Conservation (phyloP, 2,888 invertebrate genomes). For the Drosophila austrosaltans region DNA sequence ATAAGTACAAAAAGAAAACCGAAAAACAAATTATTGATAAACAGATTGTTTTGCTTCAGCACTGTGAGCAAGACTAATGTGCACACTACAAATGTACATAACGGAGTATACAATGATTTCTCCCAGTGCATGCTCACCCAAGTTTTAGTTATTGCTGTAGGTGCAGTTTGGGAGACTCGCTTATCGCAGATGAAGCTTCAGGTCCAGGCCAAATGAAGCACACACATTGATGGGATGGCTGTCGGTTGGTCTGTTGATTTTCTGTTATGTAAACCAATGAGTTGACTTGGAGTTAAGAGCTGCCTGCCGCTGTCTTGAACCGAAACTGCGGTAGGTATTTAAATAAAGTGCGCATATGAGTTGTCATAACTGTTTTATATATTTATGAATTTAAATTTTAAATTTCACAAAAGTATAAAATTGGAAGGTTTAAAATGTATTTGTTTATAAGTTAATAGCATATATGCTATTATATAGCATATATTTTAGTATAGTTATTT, state of each 20-base stretch:
- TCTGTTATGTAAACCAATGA: constrained; percentile 65
- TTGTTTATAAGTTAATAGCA: too few species aligned
- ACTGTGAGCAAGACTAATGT: constrained; percentile 60
- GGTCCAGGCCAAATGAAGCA: constrained; percentile 54
- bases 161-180: constrained; percentile 78
- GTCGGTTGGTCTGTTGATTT: constrained; percentile 52
- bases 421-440: too few species aligned
- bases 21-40: constrained; percentile 78
- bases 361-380: constrained; percentile 9
- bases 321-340: constrained; percentile 67
- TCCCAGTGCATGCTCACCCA: constrained; percentile 61
- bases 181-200: constrained; percentile 81
- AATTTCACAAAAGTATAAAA: too few species aligned
- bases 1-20: constrained; percentile 50
- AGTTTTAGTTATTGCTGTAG: constrained; percentile 68
- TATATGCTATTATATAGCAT: too few species aligned
- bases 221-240: constrained; percentile 61
- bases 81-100: constrained; percentile 29
- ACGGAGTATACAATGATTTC: constrained; percentile 37
- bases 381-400: constrained; percentile 6
- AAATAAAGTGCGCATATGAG: constrained; percentile 19
- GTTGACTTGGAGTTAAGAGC: constrained; percentile 49
- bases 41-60: constrained; percentile 67
- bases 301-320: constrained; percentile 38
- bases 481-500: background rate